phyloP scores from a whole-genome alignment of 2,888 invertebrate species.

The Agrenia bidenticulata region DNA sequence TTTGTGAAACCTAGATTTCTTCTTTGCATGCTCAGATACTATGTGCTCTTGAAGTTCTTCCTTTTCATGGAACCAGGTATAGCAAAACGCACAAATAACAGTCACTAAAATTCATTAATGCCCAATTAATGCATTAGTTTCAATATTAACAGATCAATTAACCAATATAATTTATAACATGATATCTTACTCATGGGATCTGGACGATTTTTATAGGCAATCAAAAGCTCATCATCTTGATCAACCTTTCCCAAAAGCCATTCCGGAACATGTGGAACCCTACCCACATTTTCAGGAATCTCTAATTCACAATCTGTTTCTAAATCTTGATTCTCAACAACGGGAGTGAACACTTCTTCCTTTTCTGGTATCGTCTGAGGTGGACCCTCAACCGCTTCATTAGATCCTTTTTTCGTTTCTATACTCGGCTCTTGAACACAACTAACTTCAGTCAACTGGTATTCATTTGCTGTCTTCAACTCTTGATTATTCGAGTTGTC shows the following conservation, averaged over 20 bases:
- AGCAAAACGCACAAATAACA: slow-evolving; percentile 49
- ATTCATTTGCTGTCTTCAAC: too few species aligned
- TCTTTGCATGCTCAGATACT: slow-evolving; percentile 30
- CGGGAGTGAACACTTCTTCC: background rate
- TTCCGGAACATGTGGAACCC: slow-evolving; percentile 6
- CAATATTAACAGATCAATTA: background rate
- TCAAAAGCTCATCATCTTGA: slow-evolving; percentile 47
- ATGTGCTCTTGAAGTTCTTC: slow-evolving; percentile 42
- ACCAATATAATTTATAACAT: background rate
- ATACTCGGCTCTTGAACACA: too few species aligned
- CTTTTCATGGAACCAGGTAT: slow-evolving; percentile 40
- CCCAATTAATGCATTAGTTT: slow-evolving; percentile 11
- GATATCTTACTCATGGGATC: slow-evolving; percentile 17
- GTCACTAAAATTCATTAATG: slow-evolving; percentile 33
- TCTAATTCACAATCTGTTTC: background rate
- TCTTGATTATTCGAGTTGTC: too few species aligned
- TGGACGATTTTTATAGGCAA: slow-evolving; percentile 40
- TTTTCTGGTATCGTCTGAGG: too few species aligned
- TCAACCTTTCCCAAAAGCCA: slow-evolving; percentile 39
- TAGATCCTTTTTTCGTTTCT: too few species aligned
- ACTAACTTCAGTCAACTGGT: too few species aligned
- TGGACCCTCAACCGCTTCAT: too few species aligned
- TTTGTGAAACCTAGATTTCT: slow-evolving; percentile 39
- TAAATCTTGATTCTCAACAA: background rate
- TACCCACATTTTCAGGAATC: background rate